Percentiles rank a stretch among this genome's conserved stretches.
Evolutionary conservation across 2,888 invertebrate species (phyloP).

Genomic region (Nephrotoma flavescens): DNA sequence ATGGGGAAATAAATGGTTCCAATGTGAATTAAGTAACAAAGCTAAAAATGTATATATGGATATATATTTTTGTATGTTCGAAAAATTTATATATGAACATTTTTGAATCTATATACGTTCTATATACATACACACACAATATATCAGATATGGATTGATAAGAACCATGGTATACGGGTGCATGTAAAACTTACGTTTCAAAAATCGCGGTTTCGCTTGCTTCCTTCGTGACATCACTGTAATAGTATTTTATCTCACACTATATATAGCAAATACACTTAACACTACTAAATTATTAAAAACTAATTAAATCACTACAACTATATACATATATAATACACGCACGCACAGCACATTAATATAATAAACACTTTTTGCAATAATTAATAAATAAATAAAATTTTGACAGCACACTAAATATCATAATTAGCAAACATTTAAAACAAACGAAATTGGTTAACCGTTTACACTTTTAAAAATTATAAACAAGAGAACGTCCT

Average conservation of each 20-base stretch:
- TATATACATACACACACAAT: background rate
- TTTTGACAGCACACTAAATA: background rate
- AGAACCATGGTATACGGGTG: background rate
- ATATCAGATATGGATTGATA: background rate
- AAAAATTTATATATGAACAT: background rate
- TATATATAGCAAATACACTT: background rate
- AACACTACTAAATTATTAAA: background rate
- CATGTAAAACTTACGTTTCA: slow-evolving; percentile 43
- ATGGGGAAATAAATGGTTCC: slow-evolving; percentile 3
- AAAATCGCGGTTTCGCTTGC: slow-evolving; percentile 54
- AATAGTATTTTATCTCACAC: background rate
- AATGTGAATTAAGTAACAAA: slow-evolving; percentile 5
- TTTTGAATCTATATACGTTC: background rate
- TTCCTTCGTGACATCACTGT: slow-evolving; percentile 47
- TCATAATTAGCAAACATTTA: background rate
- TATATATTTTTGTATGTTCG: background rate
- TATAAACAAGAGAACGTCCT: background rate
- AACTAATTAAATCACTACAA: background rate
- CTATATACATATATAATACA: background rate
- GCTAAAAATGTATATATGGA: background rate
- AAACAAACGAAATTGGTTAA: background rate
- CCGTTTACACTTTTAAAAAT: background rate
- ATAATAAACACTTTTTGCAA: background rate
- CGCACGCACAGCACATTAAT: background rate
- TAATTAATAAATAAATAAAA: background rate